Conservation (phyloP, 2,888 invertebrate genomes). For the Drosophila nr. perissopoda region DNA sequence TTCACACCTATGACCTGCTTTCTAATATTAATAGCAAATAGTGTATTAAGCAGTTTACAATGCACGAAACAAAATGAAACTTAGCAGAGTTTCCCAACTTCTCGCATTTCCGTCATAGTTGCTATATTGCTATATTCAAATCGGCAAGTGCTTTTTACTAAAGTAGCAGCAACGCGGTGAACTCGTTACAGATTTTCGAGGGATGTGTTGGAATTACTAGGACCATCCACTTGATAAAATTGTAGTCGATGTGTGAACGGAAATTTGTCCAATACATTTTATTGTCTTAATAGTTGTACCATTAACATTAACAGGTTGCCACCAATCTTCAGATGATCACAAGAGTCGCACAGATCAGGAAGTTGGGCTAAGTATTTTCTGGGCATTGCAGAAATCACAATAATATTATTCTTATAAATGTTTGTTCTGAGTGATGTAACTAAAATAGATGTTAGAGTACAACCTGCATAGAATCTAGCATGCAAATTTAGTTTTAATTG, state of each 20-base stretch:
- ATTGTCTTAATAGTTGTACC: not conserved
- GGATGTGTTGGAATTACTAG: not conserved
- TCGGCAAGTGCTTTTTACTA: not conserved
- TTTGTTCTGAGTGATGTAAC: not conserved
- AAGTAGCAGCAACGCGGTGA: not conserved
- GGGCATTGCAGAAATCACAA: not conserved
- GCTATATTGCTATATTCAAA: not conserved
- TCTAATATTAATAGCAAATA: fast-evolving
- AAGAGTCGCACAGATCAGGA: not conserved
- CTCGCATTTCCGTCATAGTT: not conserved
- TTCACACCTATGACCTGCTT: not conserved
- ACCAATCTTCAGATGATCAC: not conserved
- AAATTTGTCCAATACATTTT: not conserved
- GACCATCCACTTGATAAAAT: no score
- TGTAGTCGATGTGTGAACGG: not conserved
- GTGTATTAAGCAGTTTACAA: slow-evolving; percentile 3
- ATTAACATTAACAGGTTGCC: not conserved
- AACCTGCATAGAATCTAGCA: not conserved
- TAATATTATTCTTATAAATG: not conserved
- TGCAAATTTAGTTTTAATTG: no score
- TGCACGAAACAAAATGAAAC: not conserved
- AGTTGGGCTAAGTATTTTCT: not conserved
- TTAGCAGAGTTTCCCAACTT: not conserved
- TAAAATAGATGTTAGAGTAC: not conserved
- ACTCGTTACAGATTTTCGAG: not conserved